These are phyloP conservation scores for Lordiphosa mommai DNA, from an alignment of 1,140 invertebrate species.

Conservation along the genomic window DNA sequence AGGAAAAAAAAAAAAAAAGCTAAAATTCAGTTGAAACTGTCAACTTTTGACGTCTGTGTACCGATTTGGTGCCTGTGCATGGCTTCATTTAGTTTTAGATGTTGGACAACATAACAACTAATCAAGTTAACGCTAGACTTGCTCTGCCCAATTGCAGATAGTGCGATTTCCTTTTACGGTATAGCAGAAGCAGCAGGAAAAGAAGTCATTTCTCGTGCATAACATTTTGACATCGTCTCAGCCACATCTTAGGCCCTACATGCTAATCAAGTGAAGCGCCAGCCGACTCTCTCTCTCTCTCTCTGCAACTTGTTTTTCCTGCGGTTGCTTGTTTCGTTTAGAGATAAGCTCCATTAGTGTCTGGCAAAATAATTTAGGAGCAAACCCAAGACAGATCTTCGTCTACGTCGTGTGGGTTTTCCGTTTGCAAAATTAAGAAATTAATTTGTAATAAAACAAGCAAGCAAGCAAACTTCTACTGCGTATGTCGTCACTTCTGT, in stretches of 20 bases:
- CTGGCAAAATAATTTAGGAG: slow-evolving; percentile 75
- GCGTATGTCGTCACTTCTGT: slow-evolving; percentile 61
- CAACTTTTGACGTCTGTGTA: slow-evolving; percentile 50
- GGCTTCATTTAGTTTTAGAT: slow-evolving; percentile 57
- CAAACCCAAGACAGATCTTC: slow-evolving; percentile 20
- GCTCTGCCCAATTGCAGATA: slow-evolving; percentile 59
- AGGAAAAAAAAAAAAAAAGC: slow-evolving; percentile 36
- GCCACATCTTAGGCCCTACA: slow-evolving; percentile 51
- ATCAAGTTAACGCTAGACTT: slow-evolving; percentile 68
- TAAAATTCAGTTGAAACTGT: slow-evolving; percentile 65
- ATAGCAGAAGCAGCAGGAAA: too few relatives aligned
- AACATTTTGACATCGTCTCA: slow-evolving; percentile 54
- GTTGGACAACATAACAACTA: slow-evolving; percentile 42
- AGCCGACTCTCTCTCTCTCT: slow-evolving; percentile 19
- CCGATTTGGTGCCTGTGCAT: slow-evolving; percentile 43
- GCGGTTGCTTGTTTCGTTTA: slow-evolving; percentile 79
- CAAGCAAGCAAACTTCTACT: slow-evolving; percentile 29
- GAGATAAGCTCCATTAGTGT: slow-evolving; percentile 79
- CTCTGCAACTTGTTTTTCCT: slow-evolving; percentile 49
- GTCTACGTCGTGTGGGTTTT: slow-evolving; percentile 13
- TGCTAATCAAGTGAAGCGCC: slow-evolving; percentile 71
- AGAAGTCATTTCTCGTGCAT: slow-evolving; percentile 35
- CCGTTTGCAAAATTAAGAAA: slow-evolving; percentile 54
- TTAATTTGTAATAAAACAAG: slow-evolving; percentile 59
- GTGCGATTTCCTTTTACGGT: slow-evolving; percentile 44